Base-by-base conservation (phyloP, 2,888 invertebrate genomes). In the Drosophila mettleri region DNA sequence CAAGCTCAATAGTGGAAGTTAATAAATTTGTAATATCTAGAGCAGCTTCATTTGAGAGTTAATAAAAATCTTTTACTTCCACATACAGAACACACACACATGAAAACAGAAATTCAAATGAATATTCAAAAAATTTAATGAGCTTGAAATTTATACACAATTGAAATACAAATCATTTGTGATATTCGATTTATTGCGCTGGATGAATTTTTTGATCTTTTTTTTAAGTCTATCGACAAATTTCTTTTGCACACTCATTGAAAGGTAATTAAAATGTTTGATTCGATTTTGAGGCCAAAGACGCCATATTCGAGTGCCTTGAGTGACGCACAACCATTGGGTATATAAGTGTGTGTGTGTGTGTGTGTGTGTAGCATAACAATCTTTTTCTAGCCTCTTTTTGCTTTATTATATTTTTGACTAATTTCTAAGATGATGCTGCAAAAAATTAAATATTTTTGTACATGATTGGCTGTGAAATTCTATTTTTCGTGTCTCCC, bases 241-340 rank as follows among this genome's bases (percentile, higher is more conserved):
- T 85, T 76, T 73, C 84, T 87, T 80, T 83, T 87, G 90, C 90
- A 83, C 75, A 90, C 90, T 85, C 90, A 90, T 90, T 85, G 87
- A 76, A 82, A 88, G 89, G 89, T 91, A 91, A 90, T 90, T 91
- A 90, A 90, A 91, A 89, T 90, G 90, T 90, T 86, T 84, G 68
- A 74, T 55, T 82, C 64, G 76, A 68, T 72, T 69, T 74, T 66
- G 43, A 46, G 59, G 39, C 49, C 53, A 69, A 45, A 80, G 80
- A 83, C 84, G 80, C 80, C 80, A 84, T 83, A 64, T 72, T 78
- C 62, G 24, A 58, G 49, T 6, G 62, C 18, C 52, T 69, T 59
- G 63, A 54, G 63, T 78, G 79, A 60, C 65, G 81, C 57, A 58
- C 63, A 74, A 53, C 45, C 60, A 74, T 34, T 60, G 49, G 69